Conservation (phyloP, 37 sponge, comb jelly and placozoan genomes). For the Axinella damicornis region DNA sequence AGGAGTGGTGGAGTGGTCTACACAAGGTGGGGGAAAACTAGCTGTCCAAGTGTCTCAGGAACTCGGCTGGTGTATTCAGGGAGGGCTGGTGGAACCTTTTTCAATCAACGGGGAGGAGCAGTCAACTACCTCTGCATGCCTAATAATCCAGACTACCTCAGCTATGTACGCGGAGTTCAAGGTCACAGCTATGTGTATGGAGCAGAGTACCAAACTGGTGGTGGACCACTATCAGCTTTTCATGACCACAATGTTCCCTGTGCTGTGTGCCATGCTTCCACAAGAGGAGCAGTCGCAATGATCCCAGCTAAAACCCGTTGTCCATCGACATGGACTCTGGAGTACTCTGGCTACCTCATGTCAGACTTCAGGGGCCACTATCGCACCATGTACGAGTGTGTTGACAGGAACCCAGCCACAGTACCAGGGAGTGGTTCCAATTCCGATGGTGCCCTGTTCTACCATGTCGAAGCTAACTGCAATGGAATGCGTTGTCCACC, state of each 20-base stretch:
- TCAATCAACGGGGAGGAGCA: slow-evolving; percentile 17
- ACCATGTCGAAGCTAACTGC: slow-evolving; percentile 53
- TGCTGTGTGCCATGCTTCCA: slow-evolving; percentile 57
- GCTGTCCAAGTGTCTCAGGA: slow-evolving; percentile 20
- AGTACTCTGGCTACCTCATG: slow-evolving; percentile 67
- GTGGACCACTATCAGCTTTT: background rate
- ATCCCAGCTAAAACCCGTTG: slow-evolving; percentile 45
- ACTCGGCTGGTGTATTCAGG: slow-evolving; percentile 23
- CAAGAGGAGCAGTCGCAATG: slow-evolving; percentile 22
- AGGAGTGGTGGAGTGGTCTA: slow-evolving; percentile 22
- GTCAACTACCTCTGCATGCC: slow-evolving; percentile 36
- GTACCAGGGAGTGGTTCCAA: slow-evolving; percentile 18
- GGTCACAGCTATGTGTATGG: slow-evolving; percentile 23
- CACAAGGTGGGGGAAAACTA: slow-evolving; percentile 28
- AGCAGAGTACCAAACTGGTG: slow-evolving; percentile 17
- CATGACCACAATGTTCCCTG: slow-evolving; percentile 45
- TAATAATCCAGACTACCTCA: slow-evolving; percentile 34
- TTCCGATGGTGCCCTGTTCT: slow-evolving; percentile 48
- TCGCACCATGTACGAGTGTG: slow-evolving; percentile 41
- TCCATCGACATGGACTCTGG: slow-evolving; percentile 52
- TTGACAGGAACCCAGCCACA: slow-evolving; percentile 33
- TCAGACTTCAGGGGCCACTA: background rate
- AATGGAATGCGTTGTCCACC: slow-evolving; percentile 51
- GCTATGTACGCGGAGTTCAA: slow-evolving; percentile 22
- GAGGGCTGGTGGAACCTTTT: background rate